Evolutionary conservation across 2,113 vertebrate species (phyloP).

Genomic region (Taxidea taxus): DNA sequence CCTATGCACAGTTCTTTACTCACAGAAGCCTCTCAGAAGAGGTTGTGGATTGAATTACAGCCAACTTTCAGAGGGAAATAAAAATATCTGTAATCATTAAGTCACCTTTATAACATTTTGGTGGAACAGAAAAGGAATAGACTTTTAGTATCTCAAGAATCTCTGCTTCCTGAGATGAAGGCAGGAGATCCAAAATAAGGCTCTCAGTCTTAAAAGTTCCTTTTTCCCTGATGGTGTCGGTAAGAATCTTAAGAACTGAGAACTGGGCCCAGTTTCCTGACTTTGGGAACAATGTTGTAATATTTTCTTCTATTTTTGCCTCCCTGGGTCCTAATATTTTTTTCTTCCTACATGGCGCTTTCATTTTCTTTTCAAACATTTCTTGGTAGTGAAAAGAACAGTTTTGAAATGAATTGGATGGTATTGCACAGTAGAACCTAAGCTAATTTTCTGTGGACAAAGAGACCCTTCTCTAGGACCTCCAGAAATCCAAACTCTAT

Average conservation of each 20-base stretch:
- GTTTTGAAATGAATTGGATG: conserved; percentile 21
- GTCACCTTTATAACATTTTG: not conserved
- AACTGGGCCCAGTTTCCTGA: not conserved
- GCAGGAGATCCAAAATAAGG: not conserved
- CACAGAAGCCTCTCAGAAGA: not conserved
- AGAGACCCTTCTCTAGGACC: not conserved
- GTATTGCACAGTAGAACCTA: not conserved
- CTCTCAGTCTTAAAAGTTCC: not conserved
- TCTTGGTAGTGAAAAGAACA: conserved; percentile 16
- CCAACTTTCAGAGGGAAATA: not conserved
- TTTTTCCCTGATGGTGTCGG: not conserved
- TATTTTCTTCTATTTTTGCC: not conserved
- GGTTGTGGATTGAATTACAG: not conserved
- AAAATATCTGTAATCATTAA: not conserved
- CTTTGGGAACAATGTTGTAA: not conserved
- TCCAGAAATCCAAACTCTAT: not conserved
- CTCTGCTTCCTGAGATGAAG: not conserved
- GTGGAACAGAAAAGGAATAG: not conserved
- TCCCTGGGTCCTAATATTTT: not conserved
- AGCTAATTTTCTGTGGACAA: conserved; percentile 41
- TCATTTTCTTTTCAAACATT: conserved; percentile 54
- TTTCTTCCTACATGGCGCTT: conserved; percentile 2
- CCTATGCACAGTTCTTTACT: not conserved
- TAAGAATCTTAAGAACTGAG: not conserved
- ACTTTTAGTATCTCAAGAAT: not conserved